phyloP scores from a whole-genome alignment of 2,888 invertebrate species.

The Phyllotreta striolata region DNA sequence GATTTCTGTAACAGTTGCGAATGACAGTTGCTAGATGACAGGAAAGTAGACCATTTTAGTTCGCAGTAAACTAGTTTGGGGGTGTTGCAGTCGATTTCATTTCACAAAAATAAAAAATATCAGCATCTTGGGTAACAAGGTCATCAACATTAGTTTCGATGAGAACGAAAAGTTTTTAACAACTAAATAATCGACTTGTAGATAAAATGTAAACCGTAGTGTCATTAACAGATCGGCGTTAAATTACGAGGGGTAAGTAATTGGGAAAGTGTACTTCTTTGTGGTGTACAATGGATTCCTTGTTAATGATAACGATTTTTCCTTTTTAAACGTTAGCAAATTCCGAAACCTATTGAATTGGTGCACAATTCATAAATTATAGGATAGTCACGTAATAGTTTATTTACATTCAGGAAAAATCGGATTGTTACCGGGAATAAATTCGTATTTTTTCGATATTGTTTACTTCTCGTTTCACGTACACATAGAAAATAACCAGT shows the following conservation, averaged over 20 bases:
- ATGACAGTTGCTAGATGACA: background rate
- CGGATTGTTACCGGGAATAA: conserved; percentile 26
- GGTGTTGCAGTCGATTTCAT: conserved; percentile 45
- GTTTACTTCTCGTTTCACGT: conserved; percentile 52
- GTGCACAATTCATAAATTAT: conserved; percentile 16
- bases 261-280: conserved; percentile 35
- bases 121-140: conserved; percentile 61
- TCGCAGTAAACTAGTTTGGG: conserved; percentile 28
- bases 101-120: conserved; percentile 55
- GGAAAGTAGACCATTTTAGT: background rate
- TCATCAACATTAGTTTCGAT: conserved; percentile 57
- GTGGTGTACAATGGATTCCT: conserved; percentile 40
- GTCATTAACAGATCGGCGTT: conserved; percentile 34
- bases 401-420: conserved; percentile 14
- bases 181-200: conserved; percentile 42
- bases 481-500: conserved; percentile 49
- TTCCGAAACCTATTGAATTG: conserved; percentile 20
- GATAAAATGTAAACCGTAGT: conserved; percentile 47
- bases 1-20: background rate
- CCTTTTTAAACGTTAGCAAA: conserved; percentile 37
- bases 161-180: conserved; percentile 46
- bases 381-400: conserved; percentile 16
- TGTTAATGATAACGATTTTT: conserved; percentile 50
- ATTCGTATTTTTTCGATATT: conserved; percentile 54
- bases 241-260: conserved; percentile 40